Evolutionary conservation across 1,140 invertebrate genomes (phyloP).

Genomic region (Kradibia gibbosae): DNA sequence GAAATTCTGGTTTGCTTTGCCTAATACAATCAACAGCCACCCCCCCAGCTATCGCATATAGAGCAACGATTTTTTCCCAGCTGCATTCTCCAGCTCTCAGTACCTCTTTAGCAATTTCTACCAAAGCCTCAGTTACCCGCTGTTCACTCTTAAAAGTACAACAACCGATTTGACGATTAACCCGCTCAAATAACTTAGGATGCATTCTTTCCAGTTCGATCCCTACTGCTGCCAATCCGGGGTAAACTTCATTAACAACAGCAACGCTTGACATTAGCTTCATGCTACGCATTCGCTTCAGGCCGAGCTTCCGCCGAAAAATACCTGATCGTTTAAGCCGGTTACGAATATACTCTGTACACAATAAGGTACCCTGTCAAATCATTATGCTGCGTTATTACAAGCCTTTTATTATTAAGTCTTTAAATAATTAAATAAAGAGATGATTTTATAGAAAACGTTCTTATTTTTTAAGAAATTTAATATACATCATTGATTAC

Average conservation of each 20-base stretch:
- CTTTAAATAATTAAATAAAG: too few relatives aligned
- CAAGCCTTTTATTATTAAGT: not conserved
- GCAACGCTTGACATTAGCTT: slow-evolving; percentile 71
- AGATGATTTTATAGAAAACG: too few relatives aligned
- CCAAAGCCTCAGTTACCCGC: slow-evolving; percentile 73
- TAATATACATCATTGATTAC: too few relatives aligned
- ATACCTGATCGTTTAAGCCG: slow-evolving; percentile 78
- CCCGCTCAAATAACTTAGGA: slow-evolving; percentile 76
- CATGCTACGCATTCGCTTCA: slow-evolving; percentile 78
- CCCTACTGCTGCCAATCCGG: slow-evolving; percentile 59
- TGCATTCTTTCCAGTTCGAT: slow-evolving; percentile 75
- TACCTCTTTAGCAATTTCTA: slow-evolving; percentile 76
- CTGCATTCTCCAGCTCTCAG: slow-evolving; percentile 75
- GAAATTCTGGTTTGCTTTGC: slow-evolving; percentile 78
- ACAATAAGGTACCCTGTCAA: slow-evolving; percentile 76
- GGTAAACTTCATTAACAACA: slow-evolving; percentile 76
- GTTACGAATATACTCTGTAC: slow-evolving; percentile 78
- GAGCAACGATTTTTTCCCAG: slow-evolving; percentile 80
- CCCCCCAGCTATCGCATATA: slow-evolving; percentile 80
- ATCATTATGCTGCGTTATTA: not conserved
- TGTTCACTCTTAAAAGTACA: slow-evolving; percentile 74
- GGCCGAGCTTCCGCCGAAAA: slow-evolving; percentile 79
- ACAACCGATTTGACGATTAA: slow-evolving; percentile 76
- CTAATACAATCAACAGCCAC: slow-evolving; percentile 81
- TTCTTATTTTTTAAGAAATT: too few relatives aligned